Evolutionary conservation across 2,797 vertebrate genomes (phyloP), one percentile per base, ranked within the genome.

Genomic region (Erpetoichthys calabaricus): DNA sequence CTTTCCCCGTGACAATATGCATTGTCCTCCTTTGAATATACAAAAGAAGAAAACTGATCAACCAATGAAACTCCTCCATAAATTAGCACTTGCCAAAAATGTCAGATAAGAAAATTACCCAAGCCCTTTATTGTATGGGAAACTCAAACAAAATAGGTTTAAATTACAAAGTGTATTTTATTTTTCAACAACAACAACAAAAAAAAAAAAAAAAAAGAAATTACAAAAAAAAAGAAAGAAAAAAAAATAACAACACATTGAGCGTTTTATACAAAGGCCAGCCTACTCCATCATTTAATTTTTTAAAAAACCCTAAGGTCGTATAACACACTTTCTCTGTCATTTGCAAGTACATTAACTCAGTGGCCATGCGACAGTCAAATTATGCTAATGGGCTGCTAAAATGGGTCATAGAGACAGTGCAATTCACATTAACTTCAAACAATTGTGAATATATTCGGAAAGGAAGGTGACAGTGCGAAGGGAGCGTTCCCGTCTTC

Each of bases 271-370:
- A 81, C 83, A 76, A 88, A 84, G 86, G 80, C 81, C 41, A 69
- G 82, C 79, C 78, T 75, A 74, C 78, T 84, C 89, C 75, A 78
- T 87, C 85, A 82, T 80, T 78, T 82, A 83, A 87, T 86, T 85
- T 85, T 85, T 80, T 25, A 25, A 77, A 86, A 84, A 84, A 87
- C 84, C 86, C 84, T 82, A 71, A 83, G 83, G 89, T 89, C 85
- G 78, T 83, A 81, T 81, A 85, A 82, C 82, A 89, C 80, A 85
- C 83, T 86, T 85, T 88, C 83, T 75, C 85, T 89, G 83, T 86
- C 85, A 87, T 90, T 86, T 89, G 85, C 85, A 86, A 88, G 88
- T 86, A 89, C 87, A 87, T 86, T 85, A 90, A 88, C 80, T 87
- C 80, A 72, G 85, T 80, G 83, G 85, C 81, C 85, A 84, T 64